A percentile compares a stretch with the other conserved stretches of the same genome.
phyloP scores from a whole-genome alignment of 2,113 vertebrate genomes.

The Pyrgilauda ruficollis region DNA sequence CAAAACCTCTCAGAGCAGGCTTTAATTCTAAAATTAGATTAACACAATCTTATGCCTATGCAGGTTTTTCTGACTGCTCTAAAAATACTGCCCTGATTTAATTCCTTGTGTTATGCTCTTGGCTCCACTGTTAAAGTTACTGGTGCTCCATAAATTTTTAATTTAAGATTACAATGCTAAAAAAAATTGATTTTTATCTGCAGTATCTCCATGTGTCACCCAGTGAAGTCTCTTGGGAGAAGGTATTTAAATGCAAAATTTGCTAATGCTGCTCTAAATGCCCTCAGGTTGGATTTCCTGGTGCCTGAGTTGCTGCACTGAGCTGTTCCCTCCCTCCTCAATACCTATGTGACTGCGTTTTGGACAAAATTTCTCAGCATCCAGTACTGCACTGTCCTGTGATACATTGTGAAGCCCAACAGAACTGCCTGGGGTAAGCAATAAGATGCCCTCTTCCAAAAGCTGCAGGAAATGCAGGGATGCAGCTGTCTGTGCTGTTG shows the following conservation, averaged over 20 bases:
- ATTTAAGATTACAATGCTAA: not conserved
- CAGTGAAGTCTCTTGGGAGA: not conserved
- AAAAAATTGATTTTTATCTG: not conserved
- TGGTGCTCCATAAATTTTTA: not conserved
- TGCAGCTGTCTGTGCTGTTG: accelerated
- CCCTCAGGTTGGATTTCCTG: not conserved
- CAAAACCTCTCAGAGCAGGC: not conserved
- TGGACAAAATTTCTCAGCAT: not conserved
- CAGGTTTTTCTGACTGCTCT: not conserved
- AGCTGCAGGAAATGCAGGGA: not conserved
- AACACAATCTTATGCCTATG: not conserved
- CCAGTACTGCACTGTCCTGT: not conserved
- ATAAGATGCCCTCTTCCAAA: not conserved
- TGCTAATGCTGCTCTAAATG: not conserved
- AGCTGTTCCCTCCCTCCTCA: not conserved
- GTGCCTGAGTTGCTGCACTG: not conserved
- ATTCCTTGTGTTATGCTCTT: not conserved
- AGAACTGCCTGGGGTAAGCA: not conserved
- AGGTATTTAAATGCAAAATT: not conserved
- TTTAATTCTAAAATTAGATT: not conserved
- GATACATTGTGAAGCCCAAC: not conserved
- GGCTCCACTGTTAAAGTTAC: not conserved
- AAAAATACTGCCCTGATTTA: not conserved
- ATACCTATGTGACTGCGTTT: accelerated
- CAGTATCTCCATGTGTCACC: not conserved